phyloP scores from a whole-genome alignment of 2,797 vertebrate species.

The Peromyscus nudipes region DNA sequence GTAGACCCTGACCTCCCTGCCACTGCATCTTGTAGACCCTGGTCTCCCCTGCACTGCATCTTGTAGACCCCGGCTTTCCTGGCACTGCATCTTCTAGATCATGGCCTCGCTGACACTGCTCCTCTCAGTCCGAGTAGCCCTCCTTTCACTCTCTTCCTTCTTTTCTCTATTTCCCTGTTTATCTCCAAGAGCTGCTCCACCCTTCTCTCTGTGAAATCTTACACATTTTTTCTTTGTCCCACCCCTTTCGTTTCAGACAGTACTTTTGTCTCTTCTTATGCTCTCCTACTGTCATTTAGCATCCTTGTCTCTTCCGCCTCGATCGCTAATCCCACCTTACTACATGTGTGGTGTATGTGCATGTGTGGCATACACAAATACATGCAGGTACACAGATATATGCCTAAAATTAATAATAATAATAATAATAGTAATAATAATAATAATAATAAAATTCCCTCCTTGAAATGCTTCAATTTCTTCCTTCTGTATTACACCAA shows the following conservation, averaged over 20 bases:
- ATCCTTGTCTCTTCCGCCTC: background rate
- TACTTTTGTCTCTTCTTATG: background rate
- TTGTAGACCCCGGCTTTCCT: accelerated
- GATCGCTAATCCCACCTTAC: background rate
- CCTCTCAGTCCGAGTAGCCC: too few relatives aligned
- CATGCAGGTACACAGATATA: background rate
- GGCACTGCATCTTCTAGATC: too few relatives aligned
- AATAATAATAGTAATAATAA: too few relatives aligned
- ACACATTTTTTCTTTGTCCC: background rate
- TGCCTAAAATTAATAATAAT: background rate
- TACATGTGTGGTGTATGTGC: background rate
- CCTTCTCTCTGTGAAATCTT: too few relatives aligned
- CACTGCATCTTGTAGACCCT: too few relatives aligned
- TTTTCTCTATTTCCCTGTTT: too few relatives aligned
- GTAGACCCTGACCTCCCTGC: too few relatives aligned
- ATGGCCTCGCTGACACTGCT: background rate
- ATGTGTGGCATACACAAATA: background rate
- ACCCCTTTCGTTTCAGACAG: too few relatives aligned
- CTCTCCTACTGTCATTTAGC: background rate
- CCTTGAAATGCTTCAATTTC: background rate
- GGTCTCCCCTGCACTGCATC: too few relatives aligned
- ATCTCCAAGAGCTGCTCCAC: background rate
- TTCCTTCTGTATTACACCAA: background rate
- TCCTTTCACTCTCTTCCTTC: too few relatives aligned
- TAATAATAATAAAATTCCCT: background rate